These are phyloP conservation scores for Calidris pugnax DNA, from an alignment of 2,113 vertebrate genomes.

Conservation along the genomic window DNA sequence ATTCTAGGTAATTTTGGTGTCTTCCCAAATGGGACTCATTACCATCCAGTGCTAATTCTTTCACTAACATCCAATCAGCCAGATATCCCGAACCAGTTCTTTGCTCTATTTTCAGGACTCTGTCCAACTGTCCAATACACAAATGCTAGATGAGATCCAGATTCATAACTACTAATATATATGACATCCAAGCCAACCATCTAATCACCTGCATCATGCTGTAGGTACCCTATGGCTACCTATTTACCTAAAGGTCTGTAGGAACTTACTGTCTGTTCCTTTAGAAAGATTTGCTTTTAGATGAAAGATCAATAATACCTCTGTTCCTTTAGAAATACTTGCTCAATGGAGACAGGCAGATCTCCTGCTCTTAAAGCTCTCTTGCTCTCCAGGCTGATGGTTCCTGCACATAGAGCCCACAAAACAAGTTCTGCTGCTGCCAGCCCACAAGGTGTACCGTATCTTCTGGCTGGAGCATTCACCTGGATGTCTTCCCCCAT, in stretches of 20 bases:
- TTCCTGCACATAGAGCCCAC: background rate
- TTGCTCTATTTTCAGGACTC: background rate
- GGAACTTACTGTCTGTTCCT: background rate
- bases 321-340: background rate
- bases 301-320: no score
- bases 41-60: background rate
- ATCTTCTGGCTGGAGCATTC: background rate
- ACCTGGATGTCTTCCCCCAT: background rate
- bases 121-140: background rate
- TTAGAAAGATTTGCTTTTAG: background rate
- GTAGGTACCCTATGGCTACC: background rate
- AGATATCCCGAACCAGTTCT: background rate
- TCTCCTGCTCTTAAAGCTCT: background rate
- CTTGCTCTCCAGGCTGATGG: accelerated
- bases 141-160: background rate
- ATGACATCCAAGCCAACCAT: background rate
- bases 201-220: accelerated
- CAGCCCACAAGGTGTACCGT: background rate
- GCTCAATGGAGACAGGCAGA: background rate
- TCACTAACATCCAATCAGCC: background rate
- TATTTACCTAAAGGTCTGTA: background rate
- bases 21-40: background rate
- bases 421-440: background rate
- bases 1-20: background rate
- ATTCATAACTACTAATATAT: background rate